A percentile compares a stretch with the other conserved stretches of the same genome.
phyloP scores from a whole-genome alignment of 2,113 vertebrate species.

The Lophura nycthemera region DNA sequence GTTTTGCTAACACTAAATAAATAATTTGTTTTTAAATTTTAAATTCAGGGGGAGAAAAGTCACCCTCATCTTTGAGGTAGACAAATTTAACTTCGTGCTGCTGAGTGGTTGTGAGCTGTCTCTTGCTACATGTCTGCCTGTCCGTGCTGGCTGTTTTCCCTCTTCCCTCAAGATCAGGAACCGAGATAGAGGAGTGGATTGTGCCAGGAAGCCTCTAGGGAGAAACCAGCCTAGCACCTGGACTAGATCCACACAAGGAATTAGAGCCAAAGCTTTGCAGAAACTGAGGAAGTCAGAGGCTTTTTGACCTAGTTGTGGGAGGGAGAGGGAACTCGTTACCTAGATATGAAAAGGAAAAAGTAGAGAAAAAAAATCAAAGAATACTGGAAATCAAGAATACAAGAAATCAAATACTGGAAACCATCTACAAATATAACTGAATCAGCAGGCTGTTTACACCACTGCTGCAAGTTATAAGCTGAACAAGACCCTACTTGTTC shows the following conservation, averaged over 20 bases:
- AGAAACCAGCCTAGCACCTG: background rate
- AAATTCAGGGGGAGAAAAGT: background rate
- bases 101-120: background rate
- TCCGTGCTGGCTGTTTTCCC: conserved; percentile 21
- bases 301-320: conserved; percentile 10
- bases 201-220: background rate
- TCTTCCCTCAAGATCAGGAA: background rate
- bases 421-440: background rate
- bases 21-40: background rate
- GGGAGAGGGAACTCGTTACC: background rate
- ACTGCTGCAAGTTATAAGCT: background rate
- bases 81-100: background rate
- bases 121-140: background rate
- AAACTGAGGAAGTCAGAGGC: background rate
- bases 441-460: conserved; percentile 21
- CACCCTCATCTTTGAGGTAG: background rate
- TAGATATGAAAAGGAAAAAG: background rate
- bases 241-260: background rate
- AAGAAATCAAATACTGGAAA: background rate
- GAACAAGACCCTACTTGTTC: conserved; percentile 39
- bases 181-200: background rate
- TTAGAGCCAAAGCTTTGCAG: conserved; percentile 24
- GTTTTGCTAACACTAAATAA: background rate
- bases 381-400: too few species aligned
- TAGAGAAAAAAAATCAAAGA: conserved; percentile 21